Evolutionary conservation across 2,888 invertebrate genomes (phyloP).

Genomic region (Lacanobia wlatinum): DNA sequence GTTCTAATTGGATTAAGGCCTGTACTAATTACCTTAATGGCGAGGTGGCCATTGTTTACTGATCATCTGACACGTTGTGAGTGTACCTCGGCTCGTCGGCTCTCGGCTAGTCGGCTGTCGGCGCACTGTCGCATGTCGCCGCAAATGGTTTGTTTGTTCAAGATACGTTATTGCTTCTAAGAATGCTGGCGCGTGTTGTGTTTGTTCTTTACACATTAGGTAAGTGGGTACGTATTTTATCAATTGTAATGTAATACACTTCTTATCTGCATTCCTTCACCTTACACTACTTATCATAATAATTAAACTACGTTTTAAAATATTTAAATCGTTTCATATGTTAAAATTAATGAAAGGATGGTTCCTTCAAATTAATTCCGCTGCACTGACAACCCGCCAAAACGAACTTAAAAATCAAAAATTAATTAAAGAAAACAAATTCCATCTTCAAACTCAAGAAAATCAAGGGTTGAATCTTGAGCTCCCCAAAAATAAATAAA

Average conservation of each 20-base stretch:
- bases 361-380: conserved; percentile 22
- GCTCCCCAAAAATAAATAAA: conserved; percentile 65
- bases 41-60: conserved; percentile 55
- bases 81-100: conserved; percentile 8
- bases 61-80: conserved; percentile 51
- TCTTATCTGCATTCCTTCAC: conserved; percentile 36
- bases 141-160: conserved; percentile 34
- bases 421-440: conserved; percentile 66
- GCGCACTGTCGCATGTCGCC: not conserved
- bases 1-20: conserved; percentile 72
- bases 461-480: conserved; percentile 61
- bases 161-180: conserved; percentile 37
- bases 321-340: not conserved
- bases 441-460: conserved; percentile 46
- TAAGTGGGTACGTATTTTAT: conserved; percentile 16
- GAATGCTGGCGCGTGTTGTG: conserved; percentile 24
- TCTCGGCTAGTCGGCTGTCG: not conserved
- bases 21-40: conserved; percentile 77
- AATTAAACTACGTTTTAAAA: not conserved
- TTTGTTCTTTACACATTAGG: conserved; percentile 7
- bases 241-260: not conserved
- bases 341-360: not conserved
- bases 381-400: conserved; percentile 31
- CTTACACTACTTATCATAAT: conserved; percentile 6
- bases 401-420: conserved; percentile 52